These are phyloP conservation scores for Hypselothyrea guttata DNA, from an alignment of 2,888 invertebrate genomes.

Conservation along the genomic window DNA sequence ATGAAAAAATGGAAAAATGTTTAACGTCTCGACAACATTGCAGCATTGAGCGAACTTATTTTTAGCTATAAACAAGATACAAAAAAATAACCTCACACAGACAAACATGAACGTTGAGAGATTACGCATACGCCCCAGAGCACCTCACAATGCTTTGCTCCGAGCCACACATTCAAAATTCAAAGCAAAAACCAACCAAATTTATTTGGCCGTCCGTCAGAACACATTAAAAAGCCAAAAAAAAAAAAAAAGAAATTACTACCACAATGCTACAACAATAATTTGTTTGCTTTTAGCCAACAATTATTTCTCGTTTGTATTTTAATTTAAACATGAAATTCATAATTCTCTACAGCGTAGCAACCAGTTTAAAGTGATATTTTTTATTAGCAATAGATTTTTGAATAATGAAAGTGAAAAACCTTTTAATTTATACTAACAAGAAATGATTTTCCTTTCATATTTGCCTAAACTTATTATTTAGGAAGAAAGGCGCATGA, in stretches of 20 bases:
- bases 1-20: constrained; percentile 48
- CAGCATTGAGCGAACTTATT: constrained; percentile 45
- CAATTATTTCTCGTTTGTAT: no score
- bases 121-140: constrained; percentile 47
- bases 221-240: constrained; percentile 39
- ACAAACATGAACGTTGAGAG: neutral
- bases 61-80: constrained; percentile 45
- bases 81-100: constrained; percentile 18
- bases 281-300: neutral
- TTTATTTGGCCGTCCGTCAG: constrained; percentile 45
- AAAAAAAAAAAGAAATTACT: constrained; percentile 11
- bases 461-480: no score
- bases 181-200: constrained; percentile 41
- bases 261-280: neutral
- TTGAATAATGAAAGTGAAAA: no score
- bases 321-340: no score
- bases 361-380: no score
- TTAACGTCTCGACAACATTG: constrained; percentile 31
- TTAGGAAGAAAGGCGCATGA: no score
- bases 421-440: no score
- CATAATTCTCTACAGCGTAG: no score
- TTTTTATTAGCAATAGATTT: no score
- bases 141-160: constrained; percentile 26
- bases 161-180: constrained; percentile 39
- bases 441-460: no score